Evolutionary conservation across 2,888 invertebrate species (phyloP), one percentile per base, ranked within the genome.

Genomic region (Chydorus sphaericus): DNA sequence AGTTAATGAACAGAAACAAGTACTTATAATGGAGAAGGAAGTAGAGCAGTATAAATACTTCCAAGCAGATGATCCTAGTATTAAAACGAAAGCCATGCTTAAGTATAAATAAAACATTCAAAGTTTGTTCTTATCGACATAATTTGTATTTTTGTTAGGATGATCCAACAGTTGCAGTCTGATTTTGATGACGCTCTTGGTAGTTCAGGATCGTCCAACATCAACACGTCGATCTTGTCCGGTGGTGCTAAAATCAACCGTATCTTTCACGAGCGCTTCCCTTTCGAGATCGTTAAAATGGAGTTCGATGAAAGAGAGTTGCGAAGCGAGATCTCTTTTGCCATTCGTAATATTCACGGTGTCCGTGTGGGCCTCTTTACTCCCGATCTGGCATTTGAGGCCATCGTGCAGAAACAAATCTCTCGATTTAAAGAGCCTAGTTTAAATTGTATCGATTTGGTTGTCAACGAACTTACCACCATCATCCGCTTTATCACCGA

Each of bases 351-450:
- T 71, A 98, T 98, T 69, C 97, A 97, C 71, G 98, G 97, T 73
- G 76, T 75, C 65, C 77, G 92, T 75, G 91, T 97, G 63, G 98
- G 98, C 68, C 78, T 99, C 59, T 99, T 99, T 74, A 99, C 98
- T 30, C 98, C 98, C 8, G 98, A 99, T 72, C 96, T 97, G 94
- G 98, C 98, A 56, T 99, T 99, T 71, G 98, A 99, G 73, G 96
- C 96, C 57, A 98, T 98, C 67, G 98, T 98, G 38, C 98, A 98
- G 75, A 93, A 93, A 70, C 98, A 99, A 76, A 98, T 99, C 64
- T 78, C 82, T 55, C 80, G 91, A 63, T 79, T 97, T 66, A 93
- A 93, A 74, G 94, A 94, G 72, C 98, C 98, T n/a, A 88, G 92
- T 65, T 77, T 98, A 62, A 98, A 97, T 71, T 98, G 97, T 76